These are phyloP conservation scores for Epizoanthus scotinus DNA, from an alignment of 92 coral and sea anemone species.

Conservation along the genomic window DNA sequence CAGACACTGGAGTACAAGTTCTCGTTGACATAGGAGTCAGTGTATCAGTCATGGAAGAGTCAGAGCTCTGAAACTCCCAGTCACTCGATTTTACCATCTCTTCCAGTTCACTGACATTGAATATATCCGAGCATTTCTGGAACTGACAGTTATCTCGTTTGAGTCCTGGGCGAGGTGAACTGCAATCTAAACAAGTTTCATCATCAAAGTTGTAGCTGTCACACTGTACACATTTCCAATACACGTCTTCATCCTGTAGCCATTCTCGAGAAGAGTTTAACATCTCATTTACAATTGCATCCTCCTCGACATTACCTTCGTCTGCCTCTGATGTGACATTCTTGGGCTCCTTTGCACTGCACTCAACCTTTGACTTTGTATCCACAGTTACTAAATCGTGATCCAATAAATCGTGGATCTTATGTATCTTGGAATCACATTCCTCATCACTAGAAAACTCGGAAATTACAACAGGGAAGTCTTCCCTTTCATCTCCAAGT, in stretches of 20 bases:
- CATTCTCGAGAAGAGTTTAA: conserved; percentile 40
- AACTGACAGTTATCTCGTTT: too few species aligned
- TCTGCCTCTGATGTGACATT: conserved; percentile 16
- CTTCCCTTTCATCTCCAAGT: neutral
- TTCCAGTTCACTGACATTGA: conserved; percentile 24
- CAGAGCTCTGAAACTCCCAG: conserved; percentile 27
- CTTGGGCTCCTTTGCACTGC: conserved; percentile 26
- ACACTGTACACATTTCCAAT: conserved; percentile 60
- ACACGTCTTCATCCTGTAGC: conserved; percentile 59
- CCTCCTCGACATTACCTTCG: conserved; percentile 17
- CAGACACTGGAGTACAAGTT: conserved; percentile 6
- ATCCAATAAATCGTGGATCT: neutral
- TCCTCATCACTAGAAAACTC: conserved; percentile 39
- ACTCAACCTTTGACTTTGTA: conserved; percentile 10
- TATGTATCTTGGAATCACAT: neutral
- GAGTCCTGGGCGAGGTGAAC: neutral
- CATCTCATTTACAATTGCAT: conserved; percentile 21
- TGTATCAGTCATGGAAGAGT: neutral
- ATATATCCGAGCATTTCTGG: neutral
- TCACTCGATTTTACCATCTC: conserved; percentile 10
- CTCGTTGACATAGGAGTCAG: neutral
- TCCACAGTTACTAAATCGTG: conserved; percentile 20
- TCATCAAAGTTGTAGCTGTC: conserved; percentile 47
- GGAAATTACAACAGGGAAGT: conserved; percentile 10
- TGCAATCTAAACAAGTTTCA: conserved; percentile 36